A percentile compares a stretch with the other conserved stretches of the same genome.
phyloP scores from a whole-genome alignment of 2,888 invertebrate species.

The Drosophila demipolita region DNA sequence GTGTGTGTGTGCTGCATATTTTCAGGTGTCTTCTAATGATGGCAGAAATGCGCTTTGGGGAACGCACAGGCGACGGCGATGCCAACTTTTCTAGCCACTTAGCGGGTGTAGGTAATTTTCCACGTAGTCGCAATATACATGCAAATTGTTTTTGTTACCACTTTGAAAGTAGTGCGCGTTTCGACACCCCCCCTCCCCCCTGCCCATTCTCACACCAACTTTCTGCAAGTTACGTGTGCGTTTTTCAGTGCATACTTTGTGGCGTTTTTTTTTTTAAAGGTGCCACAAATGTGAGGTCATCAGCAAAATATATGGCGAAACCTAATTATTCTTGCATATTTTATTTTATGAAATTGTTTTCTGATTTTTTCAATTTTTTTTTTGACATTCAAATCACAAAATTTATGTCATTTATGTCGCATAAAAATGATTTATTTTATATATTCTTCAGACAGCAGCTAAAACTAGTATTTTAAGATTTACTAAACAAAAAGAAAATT shows the following conservation, averaged over 20 bases:
- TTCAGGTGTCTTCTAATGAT: conserved; percentile 71
- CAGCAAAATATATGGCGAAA: conserved; percentile 4
- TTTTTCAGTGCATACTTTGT: conserved; percentile 32
- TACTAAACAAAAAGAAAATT: background rate
- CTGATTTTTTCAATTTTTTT: background rate
- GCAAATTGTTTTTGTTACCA: conserved; percentile 65
- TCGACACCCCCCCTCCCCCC: background rate
- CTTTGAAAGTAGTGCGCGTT: conserved; percentile 34
- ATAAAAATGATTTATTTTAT: background rate
- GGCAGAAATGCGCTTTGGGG: conserved; percentile 67
- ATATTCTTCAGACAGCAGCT: background rate
- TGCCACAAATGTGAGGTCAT: conserved; percentile 46
- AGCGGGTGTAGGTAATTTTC: conserved; percentile 71
- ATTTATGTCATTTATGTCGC: background rate
- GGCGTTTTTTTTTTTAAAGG: conserved; percentile 8
- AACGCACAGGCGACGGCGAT: conserved; percentile 28
- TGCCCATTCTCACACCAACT: background rate
- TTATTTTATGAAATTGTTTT: background rate
- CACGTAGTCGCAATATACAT: conserved; percentile 69
- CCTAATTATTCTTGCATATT: background rate
- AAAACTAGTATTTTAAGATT: background rate
- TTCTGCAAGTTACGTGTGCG: conserved; percentile 7
- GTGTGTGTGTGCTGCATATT: conserved; percentile 44
- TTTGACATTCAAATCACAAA: background rate
- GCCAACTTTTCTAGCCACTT: conserved; percentile 53